These are phyloP conservation scores for Drosophila sp. DNA, from an alignment of 1,140 invertebrate species.

Conservation along the genomic window DNA sequence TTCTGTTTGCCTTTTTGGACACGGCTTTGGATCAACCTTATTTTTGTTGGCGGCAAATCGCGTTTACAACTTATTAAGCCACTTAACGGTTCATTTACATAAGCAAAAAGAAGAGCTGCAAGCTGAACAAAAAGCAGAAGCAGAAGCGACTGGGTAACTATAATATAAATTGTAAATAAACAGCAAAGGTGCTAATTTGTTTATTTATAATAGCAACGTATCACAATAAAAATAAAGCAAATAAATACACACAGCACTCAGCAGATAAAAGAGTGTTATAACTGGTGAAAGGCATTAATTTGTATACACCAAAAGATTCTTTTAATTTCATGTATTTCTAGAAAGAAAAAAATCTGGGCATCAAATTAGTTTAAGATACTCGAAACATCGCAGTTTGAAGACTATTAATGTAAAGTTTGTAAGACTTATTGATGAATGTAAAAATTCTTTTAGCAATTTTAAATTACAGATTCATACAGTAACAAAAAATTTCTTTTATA, in stretches of 20 bases:
- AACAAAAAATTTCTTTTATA: no score
- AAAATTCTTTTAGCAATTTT: no score
- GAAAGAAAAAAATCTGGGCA: no score
- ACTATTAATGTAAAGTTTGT: no score
- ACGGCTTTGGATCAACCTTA: conserved; percentile 15
- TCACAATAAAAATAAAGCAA: conserved; percentile 24
- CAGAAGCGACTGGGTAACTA: background rate
- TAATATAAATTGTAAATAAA: conserved; percentile 50
- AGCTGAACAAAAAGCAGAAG: conserved; percentile 3
- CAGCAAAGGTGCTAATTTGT: conserved; percentile 66
- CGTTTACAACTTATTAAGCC: conserved; percentile 63
- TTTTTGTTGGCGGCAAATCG: conserved; percentile 26
- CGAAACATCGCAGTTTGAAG: no score
- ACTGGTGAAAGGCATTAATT: no score
- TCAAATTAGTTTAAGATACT: no score
- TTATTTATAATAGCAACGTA: conserved; percentile 54
- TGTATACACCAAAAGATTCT: no score
- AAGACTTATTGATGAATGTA: no score
- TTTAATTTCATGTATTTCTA: no score
- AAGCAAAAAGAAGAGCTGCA: background rate
- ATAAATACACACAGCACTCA: background rate
- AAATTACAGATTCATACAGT: no score
- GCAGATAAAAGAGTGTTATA: background rate
- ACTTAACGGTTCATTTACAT: conserved; percentile 57
- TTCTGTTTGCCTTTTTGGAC: conserved; percentile 8